Evolutionary conservation across 1,140 invertebrate genomes (phyloP).

Genomic region (Caenorhabditis inopinata): DNA sequence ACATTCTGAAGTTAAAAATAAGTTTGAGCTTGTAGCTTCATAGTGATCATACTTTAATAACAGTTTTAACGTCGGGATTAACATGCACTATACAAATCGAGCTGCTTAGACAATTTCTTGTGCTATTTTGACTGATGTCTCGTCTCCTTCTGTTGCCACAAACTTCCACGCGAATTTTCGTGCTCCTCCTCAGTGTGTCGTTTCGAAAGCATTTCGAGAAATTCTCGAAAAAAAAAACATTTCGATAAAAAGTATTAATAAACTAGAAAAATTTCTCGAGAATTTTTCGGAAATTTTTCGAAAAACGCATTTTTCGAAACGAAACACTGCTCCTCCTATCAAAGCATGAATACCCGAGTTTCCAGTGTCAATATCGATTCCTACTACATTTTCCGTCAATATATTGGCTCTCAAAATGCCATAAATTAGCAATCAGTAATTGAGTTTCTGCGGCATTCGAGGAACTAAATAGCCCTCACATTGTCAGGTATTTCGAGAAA

Average conservation of each 20-base stretch:
- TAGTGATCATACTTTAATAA: not conserved
- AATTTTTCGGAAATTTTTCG: no score
- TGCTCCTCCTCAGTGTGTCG: no score
- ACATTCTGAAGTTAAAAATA: not conserved
- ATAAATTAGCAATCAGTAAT: slow-evolving; percentile 29
- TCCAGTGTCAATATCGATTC: slow-evolving; percentile 43
- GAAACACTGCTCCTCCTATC: no score
- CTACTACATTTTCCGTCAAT: not conserved
- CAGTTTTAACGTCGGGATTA: not conserved
- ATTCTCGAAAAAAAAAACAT: no score
- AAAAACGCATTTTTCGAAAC: no score
- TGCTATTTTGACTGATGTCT: not conserved
- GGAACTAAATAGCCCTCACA: slow-evolving; percentile 24
- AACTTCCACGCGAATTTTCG: slow-evolving; percentile 35
- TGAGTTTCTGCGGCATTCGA: slow-evolving; percentile 29
- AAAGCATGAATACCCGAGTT: slow-evolving; percentile 40
- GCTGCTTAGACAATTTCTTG: not conserved
- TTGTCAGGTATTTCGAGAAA: not conserved
- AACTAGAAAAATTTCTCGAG: no score
- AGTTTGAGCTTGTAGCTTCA: not conserved
- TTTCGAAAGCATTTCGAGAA: no score
- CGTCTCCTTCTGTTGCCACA: slow-evolving; percentile 19
- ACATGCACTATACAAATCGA: slow-evolving; percentile 12
- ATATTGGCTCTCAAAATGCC: not conserved
- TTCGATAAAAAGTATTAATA: no score